Evolutionary conservation across 2,113 vertebrate species (phyloP).

Genomic region (Poeciliopsis retropinna): DNA sequence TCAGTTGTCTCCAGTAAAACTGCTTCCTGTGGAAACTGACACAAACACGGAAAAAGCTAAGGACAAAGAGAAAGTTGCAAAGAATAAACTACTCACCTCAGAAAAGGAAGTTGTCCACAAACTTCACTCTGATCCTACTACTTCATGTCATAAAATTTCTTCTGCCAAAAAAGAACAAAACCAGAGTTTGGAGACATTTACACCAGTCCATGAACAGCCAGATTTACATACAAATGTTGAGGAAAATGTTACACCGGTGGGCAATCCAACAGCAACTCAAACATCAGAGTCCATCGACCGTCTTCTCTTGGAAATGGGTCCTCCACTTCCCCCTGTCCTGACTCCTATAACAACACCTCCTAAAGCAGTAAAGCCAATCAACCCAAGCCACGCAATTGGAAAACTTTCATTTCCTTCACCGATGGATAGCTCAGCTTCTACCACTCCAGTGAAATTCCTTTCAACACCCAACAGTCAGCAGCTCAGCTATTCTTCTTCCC

Average conservation of each 20-base stretch:
- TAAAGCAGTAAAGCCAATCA: conserved; percentile 64
- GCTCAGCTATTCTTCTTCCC: conserved; percentile 64
- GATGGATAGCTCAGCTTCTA: conserved; percentile 66
- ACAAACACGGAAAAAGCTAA: not conserved
- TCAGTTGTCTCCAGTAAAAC: conserved; percentile 26
- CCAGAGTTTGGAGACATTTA: not conserved
- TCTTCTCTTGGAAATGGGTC: conserved; percentile 88
- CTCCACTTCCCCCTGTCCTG: conserved; percentile 87
- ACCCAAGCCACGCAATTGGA: conserved; percentile 74
- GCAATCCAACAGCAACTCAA: conserved; percentile 53
- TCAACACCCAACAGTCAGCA: conserved; percentile 61
- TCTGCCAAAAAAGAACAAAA: conserved; percentile 5
- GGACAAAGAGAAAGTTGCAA: not conserved
- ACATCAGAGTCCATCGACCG: conserved; percentile 75
- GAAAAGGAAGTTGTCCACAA: conserved; percentile 5
- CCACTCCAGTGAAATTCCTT: conserved; percentile 59
- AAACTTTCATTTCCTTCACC: conserved; percentile 81
- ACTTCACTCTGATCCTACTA: not conserved
- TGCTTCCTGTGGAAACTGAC: conserved; percentile 9
- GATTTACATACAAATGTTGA: not conserved
- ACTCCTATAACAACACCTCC: conserved; percentile 89
- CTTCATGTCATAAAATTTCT: not conserved
- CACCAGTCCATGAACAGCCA: not conserved
- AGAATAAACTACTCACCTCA: not conserved
- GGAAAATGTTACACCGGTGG: conserved; percentile 16